Evolutionary conservation across 1,140 invertebrate species (phyloP).

Genomic region (Micrasema minimum): DNA sequence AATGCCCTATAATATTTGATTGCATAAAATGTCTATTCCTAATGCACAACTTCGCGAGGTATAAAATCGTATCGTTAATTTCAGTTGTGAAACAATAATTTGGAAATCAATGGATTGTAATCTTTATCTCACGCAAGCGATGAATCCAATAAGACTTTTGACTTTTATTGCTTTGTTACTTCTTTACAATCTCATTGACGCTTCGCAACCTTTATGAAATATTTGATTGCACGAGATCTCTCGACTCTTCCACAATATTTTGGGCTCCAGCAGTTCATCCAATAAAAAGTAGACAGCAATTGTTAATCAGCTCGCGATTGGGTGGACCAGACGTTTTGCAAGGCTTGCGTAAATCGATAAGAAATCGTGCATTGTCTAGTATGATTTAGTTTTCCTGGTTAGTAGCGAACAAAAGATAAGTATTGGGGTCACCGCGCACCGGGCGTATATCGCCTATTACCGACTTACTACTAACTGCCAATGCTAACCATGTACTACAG

Average conservation of each 20-base stretch:
- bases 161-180: constrained; percentile 4
- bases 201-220: neutral
- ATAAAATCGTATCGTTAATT: no score
- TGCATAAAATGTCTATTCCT: no score
- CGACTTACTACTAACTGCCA: neutral
- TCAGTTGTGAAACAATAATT: no score
- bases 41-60: no score
- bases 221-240: neutral
- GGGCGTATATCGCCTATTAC: constrained; percentile 15
- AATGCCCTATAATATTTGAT: no score
- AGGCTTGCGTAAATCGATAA: constrained; percentile 20
- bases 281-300: constrained; percentile 24
- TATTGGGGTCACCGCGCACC: constrained; percentile 20
- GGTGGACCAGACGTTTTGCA: neutral
- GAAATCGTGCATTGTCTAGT: constrained; percentile 24
- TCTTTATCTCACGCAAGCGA: constrained; percentile 10
- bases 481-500: no score
- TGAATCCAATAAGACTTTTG: neutral
- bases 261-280: neutral
- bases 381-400: constrained; percentile 10
- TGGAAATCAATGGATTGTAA: no score
- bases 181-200: neutral
- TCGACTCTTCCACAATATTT: neutral
- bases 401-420: constrained; percentile 28
- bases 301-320: constrained; percentile 2